Evolutionary conservation across 2,888 invertebrate species (phyloP), one percentile per base, ranked within the genome.

Genomic region (Zygothrica quintamaculata): DNA sequence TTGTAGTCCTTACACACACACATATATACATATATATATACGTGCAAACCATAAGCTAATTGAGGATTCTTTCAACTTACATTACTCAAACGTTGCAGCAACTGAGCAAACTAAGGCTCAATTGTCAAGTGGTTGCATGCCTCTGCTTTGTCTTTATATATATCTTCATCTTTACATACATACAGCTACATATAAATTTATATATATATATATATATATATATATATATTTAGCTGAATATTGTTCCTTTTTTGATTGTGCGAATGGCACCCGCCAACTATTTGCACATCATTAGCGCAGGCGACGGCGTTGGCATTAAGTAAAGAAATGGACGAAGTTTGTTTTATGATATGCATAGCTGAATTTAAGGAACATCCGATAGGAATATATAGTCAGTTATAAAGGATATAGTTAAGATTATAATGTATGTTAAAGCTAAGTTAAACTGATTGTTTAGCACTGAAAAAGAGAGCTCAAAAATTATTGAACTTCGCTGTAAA

Each of bases 201-300:
- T 25, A 40, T 12, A 37, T 43, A 29, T 40, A 34, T 43, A 36
- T 33, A 26, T 5, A 29, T 12, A 36, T 36, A 25, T 37, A 15
- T 12, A 33, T 18, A 39, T 11, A n/a, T 44, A 15, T 55, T 11
- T 13, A 9, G 34, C 25, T 47, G 6, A 44, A 22, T 39, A 31
- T 8, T 4, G 29, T 11, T 37, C 15, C 36, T 39, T 42, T 62
- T 57, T 77, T 33, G 47, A 46, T 37, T 46, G 61, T 61, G 53
- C 55, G 42, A 56, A 39, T 15, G 46, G 42, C 53, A 40, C 44
- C 58, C 44, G 44, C n/a, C 46, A 48, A 44, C 56, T 78, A 71
- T 81, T 84, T 84, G 81, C 78, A 77, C 76, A 80, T 80, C 84
- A 80, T 80, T 80, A 80, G 77, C 52, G 44, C 25, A 44, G 60